Evolutionary conservation across 2,888 invertebrate species (phyloP), one percentile per base, ranked within the genome.

Genomic region (Drosophila rellima): DNA sequence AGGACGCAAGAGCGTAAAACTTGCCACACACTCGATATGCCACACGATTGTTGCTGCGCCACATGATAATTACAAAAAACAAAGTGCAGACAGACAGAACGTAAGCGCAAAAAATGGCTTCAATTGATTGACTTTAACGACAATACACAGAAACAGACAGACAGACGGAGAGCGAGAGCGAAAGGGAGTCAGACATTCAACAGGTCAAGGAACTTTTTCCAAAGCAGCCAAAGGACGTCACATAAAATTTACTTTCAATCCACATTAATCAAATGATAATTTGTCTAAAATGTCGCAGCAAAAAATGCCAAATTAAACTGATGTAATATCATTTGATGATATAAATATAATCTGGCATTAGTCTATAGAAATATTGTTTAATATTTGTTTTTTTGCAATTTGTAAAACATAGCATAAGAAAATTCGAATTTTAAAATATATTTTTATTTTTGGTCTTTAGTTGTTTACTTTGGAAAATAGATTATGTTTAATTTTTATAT

Each of bases 1-100:
- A 80, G 74, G 74, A 80, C 65, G 72, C 75, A 67, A 81, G 64
- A 81, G 84, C 81, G 81, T 84, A 77, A 61, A 70, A 71, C 63
- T 71, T 75, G 47, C 64, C 60, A 51, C 51, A 55, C 67, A 64
- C 40, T 10, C 42, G 31, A 31, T 23, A 56, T 33, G 17, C 23
- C 35, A 26, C 35, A 23, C 2, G 35, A 33, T n/a, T 23, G 17
- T 18, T 45, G 20, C 20, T 33, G 42, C 23, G 26, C 40, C 59
- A 60, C 78, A 76, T 52, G 61, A 54, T 66, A 77, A 70, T 84
- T 81, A 78, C 76, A 73, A 66, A 82, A 82, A 71, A 55, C 48
- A 35, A 59, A 66, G 55, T 37, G 39, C 65, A 66, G 73, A 40
- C 47, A 55, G 42, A 45, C 44, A 26, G 26, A 47, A 26, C 17